Evolutionary conservation across 2,888 invertebrate genomes (phyloP).

Genomic region (Phorcus lineatus): DNA sequence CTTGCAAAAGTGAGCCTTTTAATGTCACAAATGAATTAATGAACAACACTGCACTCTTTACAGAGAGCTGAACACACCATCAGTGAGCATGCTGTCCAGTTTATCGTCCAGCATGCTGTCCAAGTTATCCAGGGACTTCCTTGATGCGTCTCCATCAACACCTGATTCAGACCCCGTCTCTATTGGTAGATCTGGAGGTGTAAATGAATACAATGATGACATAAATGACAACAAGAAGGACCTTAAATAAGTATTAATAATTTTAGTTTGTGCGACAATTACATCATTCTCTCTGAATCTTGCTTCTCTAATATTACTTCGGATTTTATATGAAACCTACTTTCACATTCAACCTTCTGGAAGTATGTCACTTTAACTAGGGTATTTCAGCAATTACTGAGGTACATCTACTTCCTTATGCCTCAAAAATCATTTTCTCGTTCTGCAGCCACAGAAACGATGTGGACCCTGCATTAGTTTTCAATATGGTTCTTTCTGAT

Average conservation of each 20-base stretch:
- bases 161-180: conserved; percentile 24
- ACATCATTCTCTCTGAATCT: too few relatives aligned
- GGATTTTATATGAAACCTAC: too few relatives aligned
- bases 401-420: too few relatives aligned
- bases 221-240: background rate
- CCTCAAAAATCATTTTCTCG: background rate
- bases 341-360: too few relatives aligned
- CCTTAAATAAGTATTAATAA: too few relatives aligned
- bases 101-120: conserved; percentile 43
- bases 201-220: background rate
- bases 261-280: too few relatives aligned
- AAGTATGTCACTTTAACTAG: too few relatives aligned
- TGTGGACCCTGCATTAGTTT: background rate
- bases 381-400: too few relatives aligned
- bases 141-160: conserved; percentile 26
- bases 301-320: too few relatives aligned
- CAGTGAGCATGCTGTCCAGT: conserved; percentile 43
- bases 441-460: background rate
- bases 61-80: conserved; percentile 31
- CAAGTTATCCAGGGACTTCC: conserved; percentile 36
- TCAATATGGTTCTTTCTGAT: too few relatives aligned
- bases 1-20: too few relatives aligned
- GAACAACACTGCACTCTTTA: background rate
- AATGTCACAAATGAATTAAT: background rate
- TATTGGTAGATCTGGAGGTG: conserved; percentile 16